Evolutionary conservation across 2,888 invertebrate species (phyloP).

Genomic region (Pheosia tremula): DNA sequence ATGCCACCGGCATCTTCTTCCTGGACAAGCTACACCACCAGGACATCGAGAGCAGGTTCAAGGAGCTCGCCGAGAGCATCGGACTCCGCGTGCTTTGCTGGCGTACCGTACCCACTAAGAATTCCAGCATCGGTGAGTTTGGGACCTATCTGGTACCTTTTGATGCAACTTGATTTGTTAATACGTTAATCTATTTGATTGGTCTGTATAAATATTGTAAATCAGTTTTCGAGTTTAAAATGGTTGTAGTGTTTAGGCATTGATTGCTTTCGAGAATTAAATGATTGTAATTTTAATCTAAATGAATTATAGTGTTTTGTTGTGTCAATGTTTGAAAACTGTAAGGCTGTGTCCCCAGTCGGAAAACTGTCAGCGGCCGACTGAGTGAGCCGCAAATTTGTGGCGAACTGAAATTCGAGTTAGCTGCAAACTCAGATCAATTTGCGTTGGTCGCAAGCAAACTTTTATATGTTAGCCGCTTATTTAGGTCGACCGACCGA

Average conservation of each 20-base stretch:
- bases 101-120: conserved; percentile 97
- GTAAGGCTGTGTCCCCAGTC: too few relatives aligned
- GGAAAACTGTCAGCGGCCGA: too few relatives aligned
- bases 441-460: too few relatives aligned
- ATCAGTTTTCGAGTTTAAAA: not conserved
- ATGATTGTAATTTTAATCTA: not conserved
- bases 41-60: conserved; percentile 92
- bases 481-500: too few relatives aligned
- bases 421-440: too few relatives aligned
- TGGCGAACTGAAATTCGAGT: too few relatives aligned
- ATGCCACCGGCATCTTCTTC: conserved; percentile 98
- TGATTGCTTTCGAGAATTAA: not conserved
- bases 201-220: not conserved
- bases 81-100: conserved; percentile 94
- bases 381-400: too few relatives aligned
- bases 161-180: not conserved
- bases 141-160: not conserved
- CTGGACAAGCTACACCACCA: conserved; percentile 93
- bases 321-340: not conserved
- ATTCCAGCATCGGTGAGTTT: conserved; percentile 89
- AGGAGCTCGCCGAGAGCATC: conserved; percentile 91
- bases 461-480: too few relatives aligned
- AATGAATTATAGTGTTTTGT: not conserved
- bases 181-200: not conserved
- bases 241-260: not conserved